Evolutionary conservation across 2,888 invertebrate species (phyloP).

Genomic region (Volucella zonaria): DNA sequence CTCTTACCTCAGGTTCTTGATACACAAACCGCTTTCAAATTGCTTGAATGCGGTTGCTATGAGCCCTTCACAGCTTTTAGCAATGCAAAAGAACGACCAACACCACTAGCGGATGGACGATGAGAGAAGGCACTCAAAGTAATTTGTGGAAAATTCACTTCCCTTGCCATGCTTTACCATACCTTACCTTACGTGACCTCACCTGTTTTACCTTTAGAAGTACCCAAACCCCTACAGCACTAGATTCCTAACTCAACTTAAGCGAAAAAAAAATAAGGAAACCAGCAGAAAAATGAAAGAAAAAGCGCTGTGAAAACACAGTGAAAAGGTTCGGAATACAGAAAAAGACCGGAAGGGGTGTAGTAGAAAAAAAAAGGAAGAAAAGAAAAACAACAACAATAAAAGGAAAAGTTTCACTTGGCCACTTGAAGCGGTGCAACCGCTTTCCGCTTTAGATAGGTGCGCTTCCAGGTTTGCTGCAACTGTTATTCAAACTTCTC

Average conservation of each 20-base stretch:
- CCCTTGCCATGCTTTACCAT: background rate
- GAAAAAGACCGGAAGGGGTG: slow-evolving; percentile 21
- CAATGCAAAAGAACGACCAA: slow-evolving; percentile 13
- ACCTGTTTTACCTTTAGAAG: no score
- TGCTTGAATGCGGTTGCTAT: slow-evolving; percentile 64
- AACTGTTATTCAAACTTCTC: background rate
- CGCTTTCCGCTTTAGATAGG: slow-evolving; percentile 28
- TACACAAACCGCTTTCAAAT: slow-evolving; percentile 70
- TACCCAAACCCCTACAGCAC: background rate
- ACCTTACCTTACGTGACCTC: no score
- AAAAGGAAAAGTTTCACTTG: slow-evolving; percentile 42
- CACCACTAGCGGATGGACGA: slow-evolving; percentile 52
- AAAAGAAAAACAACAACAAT: slow-evolving; percentile 5
- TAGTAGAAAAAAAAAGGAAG: slow-evolving; percentile 4
- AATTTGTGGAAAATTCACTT: slow-evolving; percentile 78
- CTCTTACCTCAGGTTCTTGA: background rate
- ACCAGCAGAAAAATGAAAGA: slow-evolving; percentile 19
- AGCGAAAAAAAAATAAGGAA: slow-evolving; percentile 28
- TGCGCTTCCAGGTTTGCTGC: background rate
- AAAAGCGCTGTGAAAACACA: slow-evolving; percentile 14
- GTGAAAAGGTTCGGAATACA: slow-evolving; percentile 35
- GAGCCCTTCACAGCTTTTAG: background rate
- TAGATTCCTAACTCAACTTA: slow-evolving; percentile 12
- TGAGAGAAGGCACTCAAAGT: slow-evolving; percentile 75
- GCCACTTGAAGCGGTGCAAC: slow-evolving; percentile 45